phyloP scores from a whole-genome alignment of 2,113 vertebrate species.

The Heptranchias perlo region DNA sequence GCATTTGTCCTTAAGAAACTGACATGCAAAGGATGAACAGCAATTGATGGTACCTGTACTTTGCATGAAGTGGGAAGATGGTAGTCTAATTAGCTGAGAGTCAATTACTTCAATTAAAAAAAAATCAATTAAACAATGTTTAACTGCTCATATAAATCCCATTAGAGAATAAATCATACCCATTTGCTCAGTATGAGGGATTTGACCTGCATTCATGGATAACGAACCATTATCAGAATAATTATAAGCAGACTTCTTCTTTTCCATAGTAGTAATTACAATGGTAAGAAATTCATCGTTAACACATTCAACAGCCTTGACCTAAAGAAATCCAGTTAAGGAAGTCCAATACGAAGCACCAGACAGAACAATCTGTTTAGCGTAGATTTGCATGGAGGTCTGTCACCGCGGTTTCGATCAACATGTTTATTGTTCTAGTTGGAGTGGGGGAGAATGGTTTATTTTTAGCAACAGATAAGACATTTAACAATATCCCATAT shows the following conservation, averaged over 20 bases:
- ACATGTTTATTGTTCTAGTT: neutral
- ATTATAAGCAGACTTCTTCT: constrained; percentile 7
- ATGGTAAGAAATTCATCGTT: neutral
- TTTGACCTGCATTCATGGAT: constrained; percentile 18
- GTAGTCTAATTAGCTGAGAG: constrained; percentile 13
- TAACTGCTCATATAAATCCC: constrained; percentile 27
- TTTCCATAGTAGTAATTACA: neutral
- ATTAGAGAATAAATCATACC: constrained; percentile 32
- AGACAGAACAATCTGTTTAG: neutral
- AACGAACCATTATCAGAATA: neutral
- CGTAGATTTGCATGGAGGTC: neutral
- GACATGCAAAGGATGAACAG: neutral
- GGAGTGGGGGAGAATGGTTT: neutral
- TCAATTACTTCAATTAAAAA: constrained; percentile 31
- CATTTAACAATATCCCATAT: neutral
- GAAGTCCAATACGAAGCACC: neutral
- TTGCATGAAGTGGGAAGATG: neutral
- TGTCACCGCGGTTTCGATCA: neutral
- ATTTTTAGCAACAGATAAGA: neutral
- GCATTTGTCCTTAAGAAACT: constrained; percentile 5
- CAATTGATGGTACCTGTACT: neutral
- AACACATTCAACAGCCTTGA: neutral
- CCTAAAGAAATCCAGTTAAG: neutral
- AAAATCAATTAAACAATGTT: constrained; percentile 32
- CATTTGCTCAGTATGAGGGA: constrained; percentile 24